Percentiles rank a stretch among this genome's conserved stretches.
Conservation (phyloP, 2,113 vertebrate genomes). For the Copsychus sechellarum region DNA sequence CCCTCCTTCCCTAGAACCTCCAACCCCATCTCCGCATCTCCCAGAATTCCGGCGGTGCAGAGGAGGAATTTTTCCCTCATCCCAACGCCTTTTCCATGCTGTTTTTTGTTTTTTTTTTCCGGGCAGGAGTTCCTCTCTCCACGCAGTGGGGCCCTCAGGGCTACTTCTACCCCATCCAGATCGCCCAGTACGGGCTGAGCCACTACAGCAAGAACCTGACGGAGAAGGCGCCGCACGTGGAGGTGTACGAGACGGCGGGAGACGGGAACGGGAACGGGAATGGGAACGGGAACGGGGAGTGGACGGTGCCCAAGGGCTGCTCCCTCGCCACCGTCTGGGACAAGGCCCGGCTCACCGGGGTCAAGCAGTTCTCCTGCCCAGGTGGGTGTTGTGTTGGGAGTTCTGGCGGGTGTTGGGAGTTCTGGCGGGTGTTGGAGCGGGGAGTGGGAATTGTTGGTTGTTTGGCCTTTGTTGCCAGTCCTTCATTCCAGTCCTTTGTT, state of each 20-base stretch:
- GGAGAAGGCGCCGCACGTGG: constrained; percentile 86
- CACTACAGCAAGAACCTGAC: constrained; percentile 99
- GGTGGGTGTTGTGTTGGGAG: constrained; percentile 71
- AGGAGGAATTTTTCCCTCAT: rapidly evolving
- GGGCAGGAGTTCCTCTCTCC: constrained; percentile 90
- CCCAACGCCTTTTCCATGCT: rapidly evolving
- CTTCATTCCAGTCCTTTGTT: too few species aligned
- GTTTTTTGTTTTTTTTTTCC: neutral
- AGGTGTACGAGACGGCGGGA: constrained; percentile 89
- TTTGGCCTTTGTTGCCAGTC: neutral
- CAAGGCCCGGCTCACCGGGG: constrained; percentile 76
- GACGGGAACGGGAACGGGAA: neutral
- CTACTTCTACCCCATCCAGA: constrained; percentile 99
- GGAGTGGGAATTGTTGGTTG: neutral
- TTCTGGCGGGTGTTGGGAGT: neutral
- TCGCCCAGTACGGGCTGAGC: constrained; percentile 96
- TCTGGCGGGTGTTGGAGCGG: neutral
- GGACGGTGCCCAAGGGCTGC: constrained; percentile 88
- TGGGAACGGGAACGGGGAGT: constrained; percentile 63
- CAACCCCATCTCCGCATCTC: neutral
- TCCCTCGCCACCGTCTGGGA: constrained; percentile 80
- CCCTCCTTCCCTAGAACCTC: neutral
- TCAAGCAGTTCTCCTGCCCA: constrained; percentile 89
- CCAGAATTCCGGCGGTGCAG: too few species aligned
- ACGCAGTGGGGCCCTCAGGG: constrained; percentile 99